Percentiles rank a stretch among this genome's conserved stretches.
Conservation (phyloP, 2,113 vertebrate genomes). For the Oryzias celebensis region DNA sequence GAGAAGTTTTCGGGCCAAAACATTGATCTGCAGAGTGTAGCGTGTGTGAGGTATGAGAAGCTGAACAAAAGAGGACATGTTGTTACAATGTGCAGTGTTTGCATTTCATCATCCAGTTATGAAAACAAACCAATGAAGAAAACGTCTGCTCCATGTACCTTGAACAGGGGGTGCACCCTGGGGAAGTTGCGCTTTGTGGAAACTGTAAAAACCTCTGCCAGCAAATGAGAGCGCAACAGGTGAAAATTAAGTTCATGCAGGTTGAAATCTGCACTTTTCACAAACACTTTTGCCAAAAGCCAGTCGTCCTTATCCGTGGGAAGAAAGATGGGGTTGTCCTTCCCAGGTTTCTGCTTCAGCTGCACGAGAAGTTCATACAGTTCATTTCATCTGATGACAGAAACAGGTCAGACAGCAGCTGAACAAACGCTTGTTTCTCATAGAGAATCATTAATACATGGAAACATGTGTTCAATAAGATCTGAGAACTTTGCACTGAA, state of each 20-base stretch:
- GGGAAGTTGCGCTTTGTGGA: slow-evolving; percentile 75
- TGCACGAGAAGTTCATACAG: slow-evolving; percentile 5
- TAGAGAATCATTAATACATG: no score
- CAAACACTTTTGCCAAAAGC: slow-evolving; percentile 77
- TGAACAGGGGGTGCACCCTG: slow-evolving; percentile 77
- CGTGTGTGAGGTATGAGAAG: slow-evolving; percentile 15
- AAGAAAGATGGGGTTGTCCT: slow-evolving; percentile 69
- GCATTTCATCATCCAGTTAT: background rate
- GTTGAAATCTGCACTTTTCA: slow-evolving; percentile 74
- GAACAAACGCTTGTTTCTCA: no score
- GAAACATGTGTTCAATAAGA: no score
- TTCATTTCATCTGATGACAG: no score
- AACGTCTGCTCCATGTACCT: slow-evolving; percentile 50
- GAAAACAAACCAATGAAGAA: no score
- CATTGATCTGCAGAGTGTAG: slow-evolving; percentile 14
- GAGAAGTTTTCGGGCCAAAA: background rate
- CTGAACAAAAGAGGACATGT: background rate
- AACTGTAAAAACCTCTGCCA: slow-evolving; percentile 76
- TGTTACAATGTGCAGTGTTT: background rate
- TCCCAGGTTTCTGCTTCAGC: slow-evolving; percentile 56
- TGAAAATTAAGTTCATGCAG: slow-evolving; percentile 73
- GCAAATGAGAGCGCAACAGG: slow-evolving; percentile 76
- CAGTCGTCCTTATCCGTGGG: slow-evolving; percentile 74
- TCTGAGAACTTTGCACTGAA: no score
- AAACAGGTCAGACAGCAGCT: no score